These are phyloP conservation scores for Rhabdornis inornatus DNA, from an alignment of 2,113 vertebrate genomes.

Conservation along the genomic window DNA sequence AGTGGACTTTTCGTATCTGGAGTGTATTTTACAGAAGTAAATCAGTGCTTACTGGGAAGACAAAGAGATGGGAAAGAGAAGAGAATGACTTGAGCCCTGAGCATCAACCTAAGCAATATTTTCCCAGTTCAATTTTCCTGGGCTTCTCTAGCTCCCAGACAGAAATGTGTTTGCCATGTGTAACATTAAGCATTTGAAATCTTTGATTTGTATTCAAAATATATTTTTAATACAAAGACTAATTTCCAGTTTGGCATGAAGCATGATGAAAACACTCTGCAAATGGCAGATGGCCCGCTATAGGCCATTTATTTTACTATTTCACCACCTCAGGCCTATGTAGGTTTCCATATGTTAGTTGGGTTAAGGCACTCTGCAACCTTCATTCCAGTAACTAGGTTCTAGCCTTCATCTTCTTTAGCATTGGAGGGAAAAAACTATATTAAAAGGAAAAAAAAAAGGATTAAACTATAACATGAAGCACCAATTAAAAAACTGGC, in stretches of 20 bases:
- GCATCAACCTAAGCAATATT: neutral
- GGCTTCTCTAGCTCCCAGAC: neutral
- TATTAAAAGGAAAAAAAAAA: neutral
- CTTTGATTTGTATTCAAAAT: slow-evolving; percentile 66
- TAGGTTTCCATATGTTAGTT: slow-evolving; percentile 70
- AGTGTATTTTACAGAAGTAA: neutral
- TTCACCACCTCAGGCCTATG: slow-evolving; percentile 71
- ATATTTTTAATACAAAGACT: slow-evolving; percentile 71
- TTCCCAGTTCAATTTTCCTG: neutral
- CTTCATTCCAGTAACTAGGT: slow-evolving; percentile 27
- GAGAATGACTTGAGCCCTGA: neutral
- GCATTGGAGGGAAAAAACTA: neutral
- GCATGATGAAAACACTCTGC: slow-evolving; percentile 49
- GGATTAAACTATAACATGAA: neutral
- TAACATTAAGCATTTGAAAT: slow-evolving; percentile 32
- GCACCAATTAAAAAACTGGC: neutral
- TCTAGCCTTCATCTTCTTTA: slow-evolving; percentile 24
- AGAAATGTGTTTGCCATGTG: slow-evolving; percentile 41
- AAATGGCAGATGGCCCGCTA: slow-evolving; percentile 77
- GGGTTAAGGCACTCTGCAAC: slow-evolving; percentile 59
- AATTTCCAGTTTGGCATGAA: slow-evolving; percentile 71
- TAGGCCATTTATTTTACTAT: slow-evolving; percentile 81
- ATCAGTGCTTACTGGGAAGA: neutral
- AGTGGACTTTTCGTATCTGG: neutral
- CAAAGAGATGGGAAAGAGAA: neutral